Base-by-base conservation (phyloP, 2,113 vertebrate genomes). In the Genyomyrus donnyi region DNA sequence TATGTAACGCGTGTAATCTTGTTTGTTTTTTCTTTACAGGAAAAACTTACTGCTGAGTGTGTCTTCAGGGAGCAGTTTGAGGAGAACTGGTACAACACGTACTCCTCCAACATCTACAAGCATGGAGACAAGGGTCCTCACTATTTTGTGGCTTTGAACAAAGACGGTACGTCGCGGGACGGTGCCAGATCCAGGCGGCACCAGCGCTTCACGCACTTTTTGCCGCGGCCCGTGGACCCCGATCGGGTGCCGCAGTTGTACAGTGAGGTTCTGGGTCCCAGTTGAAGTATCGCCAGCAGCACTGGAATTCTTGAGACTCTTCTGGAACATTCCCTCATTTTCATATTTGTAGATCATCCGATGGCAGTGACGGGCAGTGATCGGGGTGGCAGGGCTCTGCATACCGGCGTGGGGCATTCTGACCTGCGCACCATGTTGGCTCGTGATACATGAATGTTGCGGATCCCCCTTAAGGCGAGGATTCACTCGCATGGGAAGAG, bases 71-170 rank as follows among this genome's bases (percentile, higher is more conserved):
- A 99, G 94, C 98, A 99, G 93, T 99, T 99, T 95, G 98, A 99
- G 94, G 98, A 99, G 95, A 99, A 99, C 95, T 99, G 98, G 98
- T 99, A 99, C 96, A 99, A 99, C 93, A 99, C 98, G 1, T 99
- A 99, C 95, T 98, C 98, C 42, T 99, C 98, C 80, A 99, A 99
- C 94, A 96, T 99, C n/a, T 99, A 99, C 92, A 97, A 98, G 90
- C 98, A 99, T 0, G 97, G 96, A 92, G 98, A 99, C 93, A 97
- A 95, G 94, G 98, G 98, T 92, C 94, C 98, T 58, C 97, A 97
- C 93, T 99, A 98, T 93, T 99, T 98, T 87, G 98, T 99, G 11
- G 98, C 97, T 0, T 96, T 99, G 93, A 99, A 99, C 95, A 99
- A 98, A 96, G 98, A 99, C 27, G 98, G 98, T 91, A 97, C 97